phyloP scores from a whole-genome alignment of 2,888 invertebrate species.

The Leptopilina myrica region DNA sequence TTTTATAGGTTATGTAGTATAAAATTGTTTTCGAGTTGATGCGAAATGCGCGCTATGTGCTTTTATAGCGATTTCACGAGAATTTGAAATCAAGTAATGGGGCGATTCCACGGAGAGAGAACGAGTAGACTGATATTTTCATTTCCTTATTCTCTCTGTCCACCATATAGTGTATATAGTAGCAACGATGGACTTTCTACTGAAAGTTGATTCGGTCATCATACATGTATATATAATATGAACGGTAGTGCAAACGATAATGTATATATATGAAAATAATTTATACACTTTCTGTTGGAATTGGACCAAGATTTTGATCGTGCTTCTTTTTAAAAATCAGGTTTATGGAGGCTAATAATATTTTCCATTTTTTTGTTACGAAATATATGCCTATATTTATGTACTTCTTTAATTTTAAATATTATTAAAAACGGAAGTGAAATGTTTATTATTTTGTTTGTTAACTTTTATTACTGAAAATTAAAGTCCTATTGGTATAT shows the following conservation, averaged over 20 bases:
- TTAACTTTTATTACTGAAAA: too few species aligned
- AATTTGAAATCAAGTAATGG: slow-evolving; percentile 44
- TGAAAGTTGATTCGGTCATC: slow-evolving; percentile 38
- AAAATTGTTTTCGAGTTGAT: slow-evolving; percentile 23
- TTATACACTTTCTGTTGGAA: slow-evolving; percentile 38
- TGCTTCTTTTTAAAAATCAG: slow-evolving; percentile 26
- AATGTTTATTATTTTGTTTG: too few species aligned
- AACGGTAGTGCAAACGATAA: slow-evolving; percentile 33
- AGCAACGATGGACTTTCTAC: slow-evolving; percentile 32
- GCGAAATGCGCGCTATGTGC: slow-evolving; percentile 36
- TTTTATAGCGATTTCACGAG: slow-evolving; percentile 40
- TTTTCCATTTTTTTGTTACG: slow-evolving; percentile 7
- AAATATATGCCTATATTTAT: background rate
- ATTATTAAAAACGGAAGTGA: background rate
- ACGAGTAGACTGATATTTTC: slow-evolving; percentile 41
- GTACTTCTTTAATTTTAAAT: background rate
- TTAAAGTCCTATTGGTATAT: too few species aligned
- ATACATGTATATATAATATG: background rate
- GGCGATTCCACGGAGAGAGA: slow-evolving; percentile 40
- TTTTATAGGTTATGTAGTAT: slow-evolving; percentile 36
- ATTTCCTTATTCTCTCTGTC: slow-evolving; percentile 39
- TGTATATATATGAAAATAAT: slow-evolving; percentile 36
- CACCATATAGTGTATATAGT: background rate
- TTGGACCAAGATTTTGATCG: slow-evolving; percentile 35
- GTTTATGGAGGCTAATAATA: slow-evolving; percentile 20